Conservation (phyloP, 2,113 vertebrate species). For the Ia io region DNA sequence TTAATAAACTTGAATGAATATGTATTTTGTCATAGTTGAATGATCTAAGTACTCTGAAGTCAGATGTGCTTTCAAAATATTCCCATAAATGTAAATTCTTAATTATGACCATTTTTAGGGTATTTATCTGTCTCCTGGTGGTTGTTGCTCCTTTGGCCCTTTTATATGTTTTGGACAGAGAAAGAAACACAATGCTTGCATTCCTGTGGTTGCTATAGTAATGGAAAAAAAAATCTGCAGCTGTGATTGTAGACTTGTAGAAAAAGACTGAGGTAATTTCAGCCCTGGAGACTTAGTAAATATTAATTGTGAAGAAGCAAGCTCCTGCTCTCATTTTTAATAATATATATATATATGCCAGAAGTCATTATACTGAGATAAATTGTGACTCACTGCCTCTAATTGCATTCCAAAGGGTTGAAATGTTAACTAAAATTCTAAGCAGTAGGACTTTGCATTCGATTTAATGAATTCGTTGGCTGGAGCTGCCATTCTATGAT, state of each 20-base stretch:
- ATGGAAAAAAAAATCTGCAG: slow-evolving; percentile 92
- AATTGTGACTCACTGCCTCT: slow-evolving; percentile 73
- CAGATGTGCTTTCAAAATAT: slow-evolving; percentile 62
- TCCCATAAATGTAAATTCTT: slow-evolving; percentile 73
- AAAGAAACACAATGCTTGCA: slow-evolving; percentile 93
- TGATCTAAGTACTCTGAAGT: slow-evolving; percentile 71
- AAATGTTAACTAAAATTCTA: slow-evolving; percentile 74
- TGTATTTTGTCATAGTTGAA: slow-evolving; percentile 64
- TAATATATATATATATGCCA: slow-evolving; percentile 53
- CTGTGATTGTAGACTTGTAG: slow-evolving; percentile 92
- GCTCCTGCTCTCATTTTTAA: slow-evolving; percentile 81
- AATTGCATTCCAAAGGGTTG: slow-evolving; percentile 76
- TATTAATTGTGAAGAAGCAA: slow-evolving; percentile 96
- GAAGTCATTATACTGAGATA: slow-evolving; percentile 80
- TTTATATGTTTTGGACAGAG: slow-evolving; percentile 90
- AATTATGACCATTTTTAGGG: slow-evolving; percentile 77
- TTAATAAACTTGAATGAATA: slow-evolving; percentile 67
- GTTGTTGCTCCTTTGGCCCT: slow-evolving; percentile 82
- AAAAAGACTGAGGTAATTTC: slow-evolving; percentile 94
- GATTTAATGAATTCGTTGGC: slow-evolving; percentile 50
- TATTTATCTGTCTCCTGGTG: slow-evolving; percentile 81
- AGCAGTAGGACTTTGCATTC: slow-evolving; percentile 63
- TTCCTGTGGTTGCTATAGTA: slow-evolving; percentile 93
- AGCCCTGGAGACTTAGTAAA: slow-evolving; percentile 93
- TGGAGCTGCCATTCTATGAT: slow-evolving; percentile 48